Evolutionary conservation across 2,888 invertebrate species (phyloP).

Genomic region (Epirrita christyi): DNA sequence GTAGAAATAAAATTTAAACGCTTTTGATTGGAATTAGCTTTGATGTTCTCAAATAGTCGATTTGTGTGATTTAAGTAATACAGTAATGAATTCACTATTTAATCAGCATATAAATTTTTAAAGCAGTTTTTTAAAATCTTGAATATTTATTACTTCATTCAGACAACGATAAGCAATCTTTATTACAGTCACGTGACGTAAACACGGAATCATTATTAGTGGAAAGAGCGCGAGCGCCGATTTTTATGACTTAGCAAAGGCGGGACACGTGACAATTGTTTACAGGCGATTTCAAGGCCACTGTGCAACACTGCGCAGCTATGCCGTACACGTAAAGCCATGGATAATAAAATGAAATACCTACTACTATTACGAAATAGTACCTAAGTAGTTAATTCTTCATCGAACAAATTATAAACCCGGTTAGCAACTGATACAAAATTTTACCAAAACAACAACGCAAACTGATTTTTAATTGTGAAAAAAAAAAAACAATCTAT

Average conservation of each 20-base stretch:
- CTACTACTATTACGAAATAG: slow-evolving; percentile 12
- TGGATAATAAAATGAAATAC: slow-evolving; percentile 46
- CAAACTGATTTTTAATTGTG: slow-evolving; percentile 34
- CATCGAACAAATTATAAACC: slow-evolving; percentile 26
- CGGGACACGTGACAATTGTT: slow-evolving; percentile 75
- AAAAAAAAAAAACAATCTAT: slow-evolving; percentile 43
- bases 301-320: slow-evolving; percentile 72
- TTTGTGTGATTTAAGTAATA: too few relatives aligned
- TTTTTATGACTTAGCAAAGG: slow-evolving; percentile 46
- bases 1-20: slow-evolving; percentile 4
- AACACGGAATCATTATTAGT: slow-evolving; percentile 41
- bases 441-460: background rate
- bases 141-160: slow-evolving; percentile 12
- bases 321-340: slow-evolving; percentile 61
- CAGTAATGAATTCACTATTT: background rate
- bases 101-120: slow-evolving; percentile 2
- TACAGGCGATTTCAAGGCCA: slow-evolving; percentile 73
- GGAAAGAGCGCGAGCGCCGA: slow-evolving; percentile 51
- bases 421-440: slow-evolving; percentile 16
- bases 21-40: slow-evolving; percentile 5
- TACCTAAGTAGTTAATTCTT: slow-evolving; percentile 2
- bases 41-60: background rate
- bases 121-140: slow-evolving; percentile 9
- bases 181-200: slow-evolving; percentile 31
- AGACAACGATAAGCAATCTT: slow-evolving; percentile 26